phyloP scores from a whole-genome alignment of 2,797 vertebrate genomes.

The Pseudochirops corinnae region DNA sequence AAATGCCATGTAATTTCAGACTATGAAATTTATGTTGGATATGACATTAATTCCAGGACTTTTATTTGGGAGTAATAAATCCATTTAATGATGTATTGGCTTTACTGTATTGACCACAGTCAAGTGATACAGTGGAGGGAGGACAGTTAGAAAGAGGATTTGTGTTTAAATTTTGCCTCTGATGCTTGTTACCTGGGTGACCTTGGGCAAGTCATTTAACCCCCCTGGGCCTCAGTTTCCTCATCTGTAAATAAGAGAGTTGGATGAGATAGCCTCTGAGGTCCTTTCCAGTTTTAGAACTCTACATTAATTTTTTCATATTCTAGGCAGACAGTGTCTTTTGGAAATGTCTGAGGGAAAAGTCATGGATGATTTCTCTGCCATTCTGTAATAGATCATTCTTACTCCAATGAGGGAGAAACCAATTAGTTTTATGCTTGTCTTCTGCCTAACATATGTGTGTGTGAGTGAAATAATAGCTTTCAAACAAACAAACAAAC shows the following conservation, averaged over 20 bases:
- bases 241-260: not conserved
- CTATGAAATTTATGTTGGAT: conserved; percentile 64
- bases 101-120: conserved; percentile 48
- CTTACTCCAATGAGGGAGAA: conserved; percentile 1
- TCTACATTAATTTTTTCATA: not conserved
- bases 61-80: conserved; percentile 38
- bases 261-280: not conserved
- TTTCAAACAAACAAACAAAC: not conserved
- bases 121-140: not conserved
- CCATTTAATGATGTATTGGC: conserved; percentile 53
- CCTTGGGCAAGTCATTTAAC: not conserved
- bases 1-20: not conserved
- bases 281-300: not conserved
- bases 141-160: not conserved
- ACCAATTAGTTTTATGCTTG: not conserved
- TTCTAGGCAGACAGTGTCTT: conserved; percentile 26
- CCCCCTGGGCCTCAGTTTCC: not conserved
- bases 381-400: not conserved
- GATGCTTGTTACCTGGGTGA: not conserved
- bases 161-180: not conserved
- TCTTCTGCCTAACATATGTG: not conserved
- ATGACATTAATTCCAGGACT: conserved; percentile 13
- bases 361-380: not conserved
- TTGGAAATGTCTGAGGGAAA: not conserved
- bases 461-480: not conserved